Evolutionary conservation across 2,888 invertebrate genomes (phyloP).

Genomic region (Ichneumon xanthorius): DNA sequence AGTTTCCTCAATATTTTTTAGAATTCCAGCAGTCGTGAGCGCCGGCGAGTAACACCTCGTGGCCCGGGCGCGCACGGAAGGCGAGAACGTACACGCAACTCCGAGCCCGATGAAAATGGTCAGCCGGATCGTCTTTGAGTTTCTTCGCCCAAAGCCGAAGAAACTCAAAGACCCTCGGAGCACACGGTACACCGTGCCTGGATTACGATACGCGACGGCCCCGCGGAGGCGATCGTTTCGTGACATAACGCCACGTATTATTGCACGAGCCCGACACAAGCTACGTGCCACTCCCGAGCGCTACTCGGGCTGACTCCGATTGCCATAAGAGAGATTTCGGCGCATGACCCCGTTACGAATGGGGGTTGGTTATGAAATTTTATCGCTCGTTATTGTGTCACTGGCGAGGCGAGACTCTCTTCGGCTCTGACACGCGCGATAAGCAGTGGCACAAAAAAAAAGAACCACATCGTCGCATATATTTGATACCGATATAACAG

Average conservation of each 20-base stretch:
- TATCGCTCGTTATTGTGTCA: constrained; percentile 17
- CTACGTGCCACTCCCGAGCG: constrained; percentile 10
- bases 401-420: background rate
- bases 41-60: background rate
- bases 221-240: background rate
- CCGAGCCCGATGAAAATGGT: background rate
- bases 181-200: background rate
- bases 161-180: background rate
- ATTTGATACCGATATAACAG: background rate
- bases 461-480: constrained; percentile 16
- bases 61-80: background rate
- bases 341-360: constrained; percentile 61
- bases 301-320: constrained; percentile 9
- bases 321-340: constrained; percentile 65
- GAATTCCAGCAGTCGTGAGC: background rate
- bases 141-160: background rate
- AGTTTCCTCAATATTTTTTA: background rate
- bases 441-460: constrained; percentile 69
- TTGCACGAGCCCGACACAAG: background rate
- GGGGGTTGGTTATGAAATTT: constrained; percentile 65
- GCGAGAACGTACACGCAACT: background rate
- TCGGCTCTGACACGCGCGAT: background rate
- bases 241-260: constrained; percentile 32
- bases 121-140: background rate
- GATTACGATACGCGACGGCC: constrained; percentile 24